These are phyloP conservation scores for Drosophila subpulchrella DNA, from an alignment of 1,140 invertebrate species.

Conservation along the genomic window DNA sequence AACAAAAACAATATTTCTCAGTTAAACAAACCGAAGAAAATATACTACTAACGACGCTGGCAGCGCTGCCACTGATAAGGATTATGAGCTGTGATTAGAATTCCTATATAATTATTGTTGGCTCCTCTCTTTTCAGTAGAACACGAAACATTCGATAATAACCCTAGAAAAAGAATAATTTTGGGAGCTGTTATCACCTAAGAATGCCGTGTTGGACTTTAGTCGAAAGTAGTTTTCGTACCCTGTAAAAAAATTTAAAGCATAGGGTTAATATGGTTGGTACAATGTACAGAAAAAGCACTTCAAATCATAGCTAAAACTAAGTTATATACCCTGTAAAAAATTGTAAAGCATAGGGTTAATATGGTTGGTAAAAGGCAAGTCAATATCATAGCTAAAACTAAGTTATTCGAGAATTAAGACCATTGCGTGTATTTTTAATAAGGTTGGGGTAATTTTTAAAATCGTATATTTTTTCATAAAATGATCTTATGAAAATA, in stretches of 20 bases:
- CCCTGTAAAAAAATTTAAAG: background rate
- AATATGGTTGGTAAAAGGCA: background rate
- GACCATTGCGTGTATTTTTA: no score
- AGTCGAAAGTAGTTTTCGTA: slow-evolving; percentile 39
- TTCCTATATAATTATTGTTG: slow-evolving; percentile 1
- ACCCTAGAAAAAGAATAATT: slow-evolving; percentile 29
- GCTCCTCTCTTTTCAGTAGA: slow-evolving; percentile 13
- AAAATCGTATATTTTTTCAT: no score
- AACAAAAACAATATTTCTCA: slow-evolving; percentile 11
- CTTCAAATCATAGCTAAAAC: no score
- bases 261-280: background rate
- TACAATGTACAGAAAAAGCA: background rate
- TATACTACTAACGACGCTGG: slow-evolving; percentile 4
- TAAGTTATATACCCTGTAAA: no score
- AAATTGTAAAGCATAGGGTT: background rate
- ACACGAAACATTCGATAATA: slow-evolving; percentile 58
- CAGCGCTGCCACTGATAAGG: slow-evolving; percentile 41
- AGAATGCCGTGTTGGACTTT: slow-evolving; percentile 47
- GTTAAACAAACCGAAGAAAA: slow-evolving; percentile 2
- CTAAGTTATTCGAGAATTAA: no score
- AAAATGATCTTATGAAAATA: no score
- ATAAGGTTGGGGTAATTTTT: no score
- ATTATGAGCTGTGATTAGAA: slow-evolving; percentile 52
- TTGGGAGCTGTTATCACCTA: slow-evolving; percentile 41
- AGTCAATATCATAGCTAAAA: no score